These are phyloP conservation scores for Apodemus sylvaticus DNA, from an alignment of 2,113 vertebrate species.

Conservation along the genomic window DNA sequence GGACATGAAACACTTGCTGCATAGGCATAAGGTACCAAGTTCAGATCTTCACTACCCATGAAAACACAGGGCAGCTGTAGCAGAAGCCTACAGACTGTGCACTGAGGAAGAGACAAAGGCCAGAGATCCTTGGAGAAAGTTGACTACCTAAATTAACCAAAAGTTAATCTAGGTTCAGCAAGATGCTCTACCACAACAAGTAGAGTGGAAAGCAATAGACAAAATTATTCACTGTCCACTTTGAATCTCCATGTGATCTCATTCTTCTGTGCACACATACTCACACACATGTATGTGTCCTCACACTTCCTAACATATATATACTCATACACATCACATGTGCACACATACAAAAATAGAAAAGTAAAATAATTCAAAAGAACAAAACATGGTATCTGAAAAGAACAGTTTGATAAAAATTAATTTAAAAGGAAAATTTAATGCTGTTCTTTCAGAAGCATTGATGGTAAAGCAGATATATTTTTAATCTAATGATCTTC, in stretches of 20 bases:
- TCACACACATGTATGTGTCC: background rate
- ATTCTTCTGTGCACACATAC: background rate
- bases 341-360: background rate
- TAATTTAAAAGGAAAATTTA: background rate
- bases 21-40: background rate
- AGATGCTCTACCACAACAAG: background rate
- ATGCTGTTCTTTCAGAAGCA: background rate
- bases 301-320: background rate
- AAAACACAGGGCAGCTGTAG: background rate
- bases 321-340: background rate
- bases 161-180: background rate
- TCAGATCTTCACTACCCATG: background rate
- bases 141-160: background rate
- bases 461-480: background rate
- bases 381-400: background rate
- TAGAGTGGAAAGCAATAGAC: background rate
- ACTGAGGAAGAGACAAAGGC: background rate
- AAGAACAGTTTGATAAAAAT: background rate
- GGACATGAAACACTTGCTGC: background rate
- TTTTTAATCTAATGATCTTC: background rate
- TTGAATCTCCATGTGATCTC: background rate
- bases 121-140: background rate
- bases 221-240: background rate
- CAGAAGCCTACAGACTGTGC: background rate
- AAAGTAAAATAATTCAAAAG: background rate